These are phyloP conservation scores for Onychostruthus taczanowskii DNA, from an alignment of 2,113 vertebrate species.

Conservation along the genomic window DNA sequence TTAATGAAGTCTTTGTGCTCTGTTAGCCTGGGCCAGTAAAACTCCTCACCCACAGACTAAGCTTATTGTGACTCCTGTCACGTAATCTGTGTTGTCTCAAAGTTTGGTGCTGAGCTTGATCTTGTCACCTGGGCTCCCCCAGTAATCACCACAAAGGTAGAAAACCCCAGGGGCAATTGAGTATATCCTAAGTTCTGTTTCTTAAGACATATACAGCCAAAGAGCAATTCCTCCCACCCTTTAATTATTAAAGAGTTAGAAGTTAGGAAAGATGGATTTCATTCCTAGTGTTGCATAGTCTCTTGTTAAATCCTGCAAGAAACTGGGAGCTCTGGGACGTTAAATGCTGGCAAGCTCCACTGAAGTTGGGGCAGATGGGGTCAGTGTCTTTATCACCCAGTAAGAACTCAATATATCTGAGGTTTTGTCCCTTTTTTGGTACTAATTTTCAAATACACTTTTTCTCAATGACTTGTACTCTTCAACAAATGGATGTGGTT, in stretches of 20 bases:
- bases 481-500: background rate
- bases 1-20: background rate
- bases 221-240: background rate
- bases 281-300: background rate
- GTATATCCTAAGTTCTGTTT: background rate
- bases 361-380: background rate
- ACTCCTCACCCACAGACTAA: background rate
- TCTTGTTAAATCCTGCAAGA: background rate
- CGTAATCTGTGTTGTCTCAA: background rate
- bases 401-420: fast-evolving
- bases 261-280: background rate
- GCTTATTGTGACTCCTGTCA: background rate
- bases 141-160: background rate
- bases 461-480: background rate
- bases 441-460: background rate
- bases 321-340: background rate
- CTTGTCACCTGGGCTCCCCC: background rate
- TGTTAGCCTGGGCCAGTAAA: background rate
- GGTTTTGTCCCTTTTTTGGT: background rate
- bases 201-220: background rate
- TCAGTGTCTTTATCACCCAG: background rate
- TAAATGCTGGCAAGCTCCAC: background rate
- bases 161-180: background rate
- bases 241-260: background rate
- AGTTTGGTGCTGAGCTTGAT: background rate